A percentile compares a stretch with the other conserved stretches of the same genome.
Conservation (phyloP, 2,888 invertebrate species). For the Acronicta leporina region DNA sequence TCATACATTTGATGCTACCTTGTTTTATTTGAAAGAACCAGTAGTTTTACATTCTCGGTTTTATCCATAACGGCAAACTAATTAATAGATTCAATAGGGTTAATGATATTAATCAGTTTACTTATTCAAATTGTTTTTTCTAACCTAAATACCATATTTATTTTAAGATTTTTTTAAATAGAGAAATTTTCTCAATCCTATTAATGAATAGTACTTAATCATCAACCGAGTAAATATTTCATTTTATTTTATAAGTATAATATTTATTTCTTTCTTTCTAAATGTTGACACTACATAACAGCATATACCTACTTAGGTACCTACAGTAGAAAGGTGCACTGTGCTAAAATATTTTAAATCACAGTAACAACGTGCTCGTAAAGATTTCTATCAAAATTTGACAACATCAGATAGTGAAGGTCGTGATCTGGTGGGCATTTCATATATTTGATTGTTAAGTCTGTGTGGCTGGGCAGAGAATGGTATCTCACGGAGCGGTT, state of each 20-base stretch:
- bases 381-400: conserved; percentile 68
- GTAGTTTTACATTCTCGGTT: conserved; percentile 15
- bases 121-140: conserved; percentile 12
- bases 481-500: conserved; percentile 55
- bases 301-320: not conserved
- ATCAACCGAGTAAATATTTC: not conserved
- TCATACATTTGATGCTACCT: conserved; percentile 27
- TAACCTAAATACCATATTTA: conserved; percentile 25
- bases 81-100: conserved; percentile 38
- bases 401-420: conserved; percentile 69
- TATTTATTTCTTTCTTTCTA: too few relatives aligned
- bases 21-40: not conserved
- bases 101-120: conserved; percentile 32
- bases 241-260: too few relatives aligned
- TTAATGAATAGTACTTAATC: conserved; percentile 24
- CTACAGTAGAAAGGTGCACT: conserved; percentile 47
- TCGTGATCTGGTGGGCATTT: conserved; percentile 69
- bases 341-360: conserved; percentile 57
- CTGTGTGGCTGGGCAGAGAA: conserved; percentile 41
- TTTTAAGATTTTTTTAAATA: not conserved
- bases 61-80: conserved; percentile 15
- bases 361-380: conserved; percentile 58
- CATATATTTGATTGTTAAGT: conserved; percentile 62
- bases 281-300: not conserved
- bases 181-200: conserved; percentile 34